Evolutionary conservation across 2,113 vertebrate species (phyloP).

Genomic region (Collichthys lucidus): DNA sequence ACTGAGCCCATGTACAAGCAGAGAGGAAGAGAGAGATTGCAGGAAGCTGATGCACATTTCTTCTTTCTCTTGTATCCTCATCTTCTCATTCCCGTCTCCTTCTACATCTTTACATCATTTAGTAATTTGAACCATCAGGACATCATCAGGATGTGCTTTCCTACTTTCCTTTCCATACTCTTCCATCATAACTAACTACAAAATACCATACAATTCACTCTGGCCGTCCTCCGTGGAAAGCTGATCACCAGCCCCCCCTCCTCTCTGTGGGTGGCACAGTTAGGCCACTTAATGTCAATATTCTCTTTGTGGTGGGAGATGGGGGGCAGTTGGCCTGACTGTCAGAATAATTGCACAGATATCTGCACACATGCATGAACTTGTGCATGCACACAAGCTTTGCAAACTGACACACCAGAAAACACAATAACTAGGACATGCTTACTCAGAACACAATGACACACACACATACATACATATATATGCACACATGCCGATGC

Average conservation of each 20-base stretch:
- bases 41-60: slow-evolving; percentile 20
- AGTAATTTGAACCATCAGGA: slow-evolving; percentile 39
- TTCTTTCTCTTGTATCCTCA: neutral
- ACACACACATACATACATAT: slow-evolving; percentile 1
- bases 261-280: slow-evolving; percentile 56
- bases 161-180: slow-evolving; percentile 35
- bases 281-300: slow-evolving; percentile 77
- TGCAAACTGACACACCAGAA: slow-evolving; percentile 27
- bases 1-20: neutral
- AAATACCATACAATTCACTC: slow-evolving; percentile 62
- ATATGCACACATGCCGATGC: slow-evolving; percentile 1
- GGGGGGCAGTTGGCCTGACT: slow-evolving; percentile 63
- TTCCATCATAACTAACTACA: slow-evolving; percentile 54
- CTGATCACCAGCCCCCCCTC: slow-evolving; percentile 46
- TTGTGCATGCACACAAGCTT: slow-evolving; percentile 25
- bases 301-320: slow-evolving; percentile 70
- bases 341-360: slow-evolving; percentile 72
- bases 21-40: neutral
- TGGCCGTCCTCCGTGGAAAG: slow-evolving; percentile 32
- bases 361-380: slow-evolving; percentile 42
- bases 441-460: slow-evolving; percentile 35
- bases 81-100: neutral
- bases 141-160: slow-evolving; percentile 11
- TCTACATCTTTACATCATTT: slow-evolving; percentile 27
- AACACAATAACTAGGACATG: slow-evolving; percentile 45